These are phyloP conservation scores for Amphipyra tragopoginis DNA, from an alignment of 2,888 invertebrate species.

Conservation along the genomic window DNA sequence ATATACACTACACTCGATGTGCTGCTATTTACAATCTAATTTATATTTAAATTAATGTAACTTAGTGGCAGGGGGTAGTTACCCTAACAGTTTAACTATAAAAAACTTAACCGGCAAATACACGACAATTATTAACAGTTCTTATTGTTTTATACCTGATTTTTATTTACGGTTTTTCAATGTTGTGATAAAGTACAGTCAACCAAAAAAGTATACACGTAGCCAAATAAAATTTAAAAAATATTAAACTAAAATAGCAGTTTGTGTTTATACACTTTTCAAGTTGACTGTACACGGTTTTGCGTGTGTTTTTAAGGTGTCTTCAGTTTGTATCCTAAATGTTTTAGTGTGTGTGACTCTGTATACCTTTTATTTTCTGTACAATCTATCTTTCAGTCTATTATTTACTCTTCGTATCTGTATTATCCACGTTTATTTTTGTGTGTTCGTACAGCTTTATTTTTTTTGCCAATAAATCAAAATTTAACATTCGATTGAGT, in stretches of 20 bases:
- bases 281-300: slow-evolving; percentile 55
- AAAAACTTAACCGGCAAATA: slow-evolving; percentile 41
- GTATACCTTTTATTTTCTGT: slow-evolving; percentile 47
- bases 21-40: slow-evolving; percentile 56
- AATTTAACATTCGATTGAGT: not conserved
- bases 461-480: slow-evolving; percentile 18
- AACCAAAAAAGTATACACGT: slow-evolving; percentile 19
- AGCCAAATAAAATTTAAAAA: too few relatives aligned
- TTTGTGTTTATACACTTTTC: slow-evolving; percentile 22
- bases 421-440: slow-evolving; percentile 35
- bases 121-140: slow-evolving; percentile 45
- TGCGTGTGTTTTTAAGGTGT: slow-evolving; percentile 52
- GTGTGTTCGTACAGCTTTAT: slow-evolving; percentile 48
- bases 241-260: too few relatives aligned
- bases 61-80: slow-evolving; percentile 51
- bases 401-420: slow-evolving; percentile 13
- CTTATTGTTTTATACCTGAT: slow-evolving; percentile 28
- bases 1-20: slow-evolving; percentile 60
- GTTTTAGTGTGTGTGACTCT: slow-evolving; percentile 61
- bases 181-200: slow-evolving; percentile 48
- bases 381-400: slow-evolving; percentile 27
- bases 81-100: slow-evolving; percentile 52
- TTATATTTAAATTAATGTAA: slow-evolving; percentile 42
- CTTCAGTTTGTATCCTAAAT: slow-evolving; percentile 45
- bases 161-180: slow-evolving; percentile 26